phyloP scores from a whole-genome alignment of 2,113 vertebrate genomes.

The Hyperopisus bebe region DNA sequence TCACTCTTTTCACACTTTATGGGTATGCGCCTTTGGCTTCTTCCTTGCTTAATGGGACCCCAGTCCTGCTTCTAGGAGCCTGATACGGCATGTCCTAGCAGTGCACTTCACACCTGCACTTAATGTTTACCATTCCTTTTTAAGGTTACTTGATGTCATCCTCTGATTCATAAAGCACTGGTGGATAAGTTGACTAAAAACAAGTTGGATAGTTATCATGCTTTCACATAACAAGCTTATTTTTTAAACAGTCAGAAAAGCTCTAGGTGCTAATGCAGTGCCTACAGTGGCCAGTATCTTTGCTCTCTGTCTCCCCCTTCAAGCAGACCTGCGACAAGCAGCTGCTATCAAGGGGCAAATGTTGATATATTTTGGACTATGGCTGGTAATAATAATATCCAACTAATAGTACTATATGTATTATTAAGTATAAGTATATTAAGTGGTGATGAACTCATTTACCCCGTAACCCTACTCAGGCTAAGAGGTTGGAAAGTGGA shows the following conservation, averaged over 20 bases:
- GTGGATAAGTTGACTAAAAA: too few relatives aligned
- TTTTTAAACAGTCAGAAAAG: not conserved
- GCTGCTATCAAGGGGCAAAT: not conserved
- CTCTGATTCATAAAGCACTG: not conserved
- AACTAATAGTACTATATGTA: not conserved
- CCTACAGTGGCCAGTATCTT: not conserved
- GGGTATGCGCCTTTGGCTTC: too few relatives aligned
- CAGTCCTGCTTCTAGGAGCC: too few relatives aligned
- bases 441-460: not conserved
- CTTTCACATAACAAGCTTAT: not conserved
- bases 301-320: not conserved
- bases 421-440: not conserved
- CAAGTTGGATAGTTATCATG: not conserved
- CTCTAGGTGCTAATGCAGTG: not conserved
- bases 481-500: not conserved
- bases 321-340: not conserved
- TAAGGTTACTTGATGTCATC: not conserved
- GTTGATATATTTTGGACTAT: not conserved
- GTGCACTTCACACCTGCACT: too few relatives aligned
- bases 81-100: too few relatives aligned
- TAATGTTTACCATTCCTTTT: too few relatives aligned
- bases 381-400: not conserved
- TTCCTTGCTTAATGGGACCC: too few relatives aligned
- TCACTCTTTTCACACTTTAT: too few relatives aligned
- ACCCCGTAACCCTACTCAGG: not conserved